Evolutionary conservation across 2,113 vertebrate genomes (phyloP).

Genomic region (Rhagologus leucostigma): DNA sequence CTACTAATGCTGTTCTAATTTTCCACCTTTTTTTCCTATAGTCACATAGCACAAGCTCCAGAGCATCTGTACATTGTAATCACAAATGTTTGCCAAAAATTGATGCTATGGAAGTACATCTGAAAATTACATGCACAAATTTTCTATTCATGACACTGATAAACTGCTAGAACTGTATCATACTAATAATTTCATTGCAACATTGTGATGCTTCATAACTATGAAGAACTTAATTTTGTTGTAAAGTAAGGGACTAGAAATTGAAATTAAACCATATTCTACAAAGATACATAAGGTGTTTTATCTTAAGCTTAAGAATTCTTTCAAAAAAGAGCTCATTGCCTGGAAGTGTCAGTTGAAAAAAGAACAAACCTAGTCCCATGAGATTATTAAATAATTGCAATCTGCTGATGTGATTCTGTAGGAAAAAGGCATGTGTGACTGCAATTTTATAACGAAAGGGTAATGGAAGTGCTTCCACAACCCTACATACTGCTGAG

Average conservation of each 20-base stretch:
- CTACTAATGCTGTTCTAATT: not conserved
- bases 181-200: not conserved
- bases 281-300: not conserved
- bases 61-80: not conserved
- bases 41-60: not conserved
- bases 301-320: not conserved
- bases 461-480: not conserved
- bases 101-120: not conserved
- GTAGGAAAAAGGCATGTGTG: not conserved
- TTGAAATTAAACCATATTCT: not conserved
- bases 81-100: not conserved
- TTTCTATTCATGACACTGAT: not conserved
- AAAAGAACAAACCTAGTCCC: not conserved
- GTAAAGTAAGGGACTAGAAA: not conserved
- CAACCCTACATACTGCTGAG: not conserved
- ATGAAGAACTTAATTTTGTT: not conserved
- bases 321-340: not conserved
- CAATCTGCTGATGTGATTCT: not conserved
- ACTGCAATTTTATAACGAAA: not conserved
- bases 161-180: not conserved
- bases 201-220: not conserved
- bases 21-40: not conserved
- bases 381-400: not conserved
- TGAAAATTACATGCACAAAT: not conserved
- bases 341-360: not conserved